A percentile compares a stretch with the other conserved stretches of the same genome.
phyloP scores from a whole-genome alignment of 1,140 invertebrate species.

The Gonatopus flavifemur region DNA sequence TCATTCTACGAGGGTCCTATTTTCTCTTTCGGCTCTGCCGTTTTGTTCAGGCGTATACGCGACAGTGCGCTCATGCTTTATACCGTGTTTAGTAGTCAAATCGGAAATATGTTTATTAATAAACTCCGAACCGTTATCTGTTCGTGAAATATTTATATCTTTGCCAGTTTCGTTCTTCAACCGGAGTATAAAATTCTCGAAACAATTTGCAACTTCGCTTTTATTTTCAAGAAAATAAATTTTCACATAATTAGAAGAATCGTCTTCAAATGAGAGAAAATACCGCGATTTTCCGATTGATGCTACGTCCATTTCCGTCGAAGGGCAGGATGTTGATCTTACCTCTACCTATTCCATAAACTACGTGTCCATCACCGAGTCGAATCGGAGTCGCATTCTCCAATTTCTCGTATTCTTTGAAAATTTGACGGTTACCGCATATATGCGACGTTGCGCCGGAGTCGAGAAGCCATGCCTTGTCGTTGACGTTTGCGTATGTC shows the following conservation, averaged over 20 bases:
- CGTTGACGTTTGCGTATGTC: no score
- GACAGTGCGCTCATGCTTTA: constrained; percentile 43
- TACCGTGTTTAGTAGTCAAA: constrained; percentile 29
- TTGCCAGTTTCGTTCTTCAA: constrained; percentile 39
- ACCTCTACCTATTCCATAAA: constrained; percentile 20
- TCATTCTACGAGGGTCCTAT: no score
- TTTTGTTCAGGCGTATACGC: no score
- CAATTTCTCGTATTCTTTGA: constrained; percentile 15
- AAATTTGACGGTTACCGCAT: constrained; percentile 12
- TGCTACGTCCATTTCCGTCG: constrained; percentile 29
- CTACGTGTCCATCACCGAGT: constrained; percentile 22
- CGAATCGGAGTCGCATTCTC: constrained; percentile 2
- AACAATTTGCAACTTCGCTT: constrained; percentile 36
- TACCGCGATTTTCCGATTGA: constrained; percentile 40
- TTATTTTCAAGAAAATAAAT: constrained; percentile 50
- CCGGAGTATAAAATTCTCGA: constrained; percentile 44
- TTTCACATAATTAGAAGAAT: constrained; percentile 41
- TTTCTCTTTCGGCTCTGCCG: no score
- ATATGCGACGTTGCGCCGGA: constrained; percentile 24
- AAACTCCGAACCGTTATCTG: constrained; percentile 54
- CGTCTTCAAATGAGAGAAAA: constrained; percentile 49
- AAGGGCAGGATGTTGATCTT: constrained; percentile 16
- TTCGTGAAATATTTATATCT: constrained; percentile 43
- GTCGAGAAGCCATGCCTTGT: no score
- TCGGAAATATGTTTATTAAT: constrained; percentile 40